These are phyloP conservation scores for Merodon equestris DNA, from an alignment of 2,888 invertebrate genomes.

Conservation along the genomic window DNA sequence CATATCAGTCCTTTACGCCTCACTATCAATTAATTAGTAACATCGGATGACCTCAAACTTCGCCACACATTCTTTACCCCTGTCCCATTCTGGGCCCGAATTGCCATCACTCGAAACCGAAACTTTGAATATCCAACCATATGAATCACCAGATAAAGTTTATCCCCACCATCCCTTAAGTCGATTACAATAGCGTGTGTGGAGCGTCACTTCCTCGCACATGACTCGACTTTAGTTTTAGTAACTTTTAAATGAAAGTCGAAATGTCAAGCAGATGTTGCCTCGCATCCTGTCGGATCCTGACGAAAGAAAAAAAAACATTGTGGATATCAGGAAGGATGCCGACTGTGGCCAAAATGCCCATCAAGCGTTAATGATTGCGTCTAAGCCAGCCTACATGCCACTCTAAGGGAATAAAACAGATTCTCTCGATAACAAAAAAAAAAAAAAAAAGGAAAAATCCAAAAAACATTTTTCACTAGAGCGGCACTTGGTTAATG, in stretches of 20 bases:
- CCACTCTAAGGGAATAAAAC: conserved; percentile 6
- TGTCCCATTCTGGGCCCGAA: too few species aligned
- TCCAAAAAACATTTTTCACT: background rate
- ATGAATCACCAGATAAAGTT: conserved; percentile 5
- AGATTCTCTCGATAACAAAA: conserved; percentile 6
- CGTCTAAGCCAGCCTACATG: background rate
- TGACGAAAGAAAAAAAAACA: background rate
- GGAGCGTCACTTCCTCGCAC: background rate
- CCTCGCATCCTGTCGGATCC: conserved; percentile 3
- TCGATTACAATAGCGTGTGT: conserved; percentile 16
- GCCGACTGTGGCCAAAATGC: conserved; percentile 7
- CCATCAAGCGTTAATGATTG: conserved; percentile 40
- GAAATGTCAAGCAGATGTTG: conserved; percentile 39
- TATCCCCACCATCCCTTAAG: background rate
- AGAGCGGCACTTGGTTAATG: conserved; percentile 31
- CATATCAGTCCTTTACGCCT: background rate
- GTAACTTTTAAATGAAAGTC: conserved; percentile 41
- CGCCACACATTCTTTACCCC: conserved; percentile 12
- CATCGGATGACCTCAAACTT: conserved; percentile 31
- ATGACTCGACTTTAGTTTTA: conserved; percentile 5
- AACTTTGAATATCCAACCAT: conserved; percentile 27
- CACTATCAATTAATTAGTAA: conserved; percentile 35
- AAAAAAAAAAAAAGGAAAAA: conserved; percentile 1
- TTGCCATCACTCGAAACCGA: background rate
- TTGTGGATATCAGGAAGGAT: background rate